Percentiles rank a stretch among this genome's conserved stretches.
These are phyloP conservation scores for Poeciliopsis gracilis DNA, from an alignment of 2,797 vertebrate species.

Conservation along the genomic window DNA sequence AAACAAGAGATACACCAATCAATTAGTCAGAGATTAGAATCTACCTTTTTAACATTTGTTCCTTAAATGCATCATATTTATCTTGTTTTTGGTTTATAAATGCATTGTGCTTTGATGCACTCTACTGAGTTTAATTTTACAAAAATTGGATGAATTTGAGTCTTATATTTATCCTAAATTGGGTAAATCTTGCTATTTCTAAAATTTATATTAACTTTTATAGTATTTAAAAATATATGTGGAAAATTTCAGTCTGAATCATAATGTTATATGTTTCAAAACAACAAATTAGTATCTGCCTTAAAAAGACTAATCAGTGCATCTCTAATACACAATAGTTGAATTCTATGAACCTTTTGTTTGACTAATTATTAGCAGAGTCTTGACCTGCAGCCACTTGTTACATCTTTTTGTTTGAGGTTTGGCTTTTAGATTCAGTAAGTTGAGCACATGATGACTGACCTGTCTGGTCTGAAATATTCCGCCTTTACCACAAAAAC, in stretches of 20 bases:
- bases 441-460: constrained; percentile 25
- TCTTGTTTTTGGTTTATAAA: neutral
- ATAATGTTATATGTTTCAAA: neutral
- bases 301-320: neutral
- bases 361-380: constrained; percentile 14
- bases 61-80: neutral
- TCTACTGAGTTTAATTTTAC: neutral
- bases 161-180: neutral
- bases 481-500: constrained; percentile 28
- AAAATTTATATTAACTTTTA: neutral
- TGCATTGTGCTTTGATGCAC: neutral
- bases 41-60: neutral
- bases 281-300: neutral
- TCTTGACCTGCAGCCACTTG: neutral
- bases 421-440: constrained; percentile 11
- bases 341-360: neutral
- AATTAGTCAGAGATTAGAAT: neutral
- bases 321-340: neutral
- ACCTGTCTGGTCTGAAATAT: constrained; percentile 19
- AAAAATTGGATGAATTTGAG: neutral
- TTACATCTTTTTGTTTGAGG: neutral
- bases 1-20: neutral
- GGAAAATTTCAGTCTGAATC: neutral
- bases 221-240: neutral
- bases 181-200: neutral